Evolutionary conservation across 2,113 vertebrate genomes (phyloP).

Genomic region (Gymnarchus niloticus): DNA sequence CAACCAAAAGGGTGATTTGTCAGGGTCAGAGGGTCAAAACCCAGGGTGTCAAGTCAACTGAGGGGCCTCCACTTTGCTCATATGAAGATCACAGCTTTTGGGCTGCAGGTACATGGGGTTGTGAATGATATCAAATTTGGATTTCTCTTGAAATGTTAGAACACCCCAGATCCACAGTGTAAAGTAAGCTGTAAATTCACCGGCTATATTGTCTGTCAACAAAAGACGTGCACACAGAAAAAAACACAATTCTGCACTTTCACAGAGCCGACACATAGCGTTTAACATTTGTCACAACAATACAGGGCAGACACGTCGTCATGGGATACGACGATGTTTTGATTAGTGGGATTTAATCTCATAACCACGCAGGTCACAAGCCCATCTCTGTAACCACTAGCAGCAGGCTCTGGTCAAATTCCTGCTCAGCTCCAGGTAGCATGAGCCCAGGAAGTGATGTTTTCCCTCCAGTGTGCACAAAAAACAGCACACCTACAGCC

Average conservation of each 20-base stretch:
- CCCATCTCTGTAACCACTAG: neutral
- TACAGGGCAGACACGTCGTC: too few relatives aligned
- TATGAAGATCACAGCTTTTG: neutral
- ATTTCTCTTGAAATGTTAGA: neutral
- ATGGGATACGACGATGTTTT: neutral
- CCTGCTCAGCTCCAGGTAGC: neutral
- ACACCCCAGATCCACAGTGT: neutral
- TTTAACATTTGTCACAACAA: too few relatives aligned
- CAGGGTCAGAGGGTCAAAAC: neutral
- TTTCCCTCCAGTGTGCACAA: neutral
- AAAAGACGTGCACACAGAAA: neutral
- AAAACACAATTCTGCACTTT: neutral
- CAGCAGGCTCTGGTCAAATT: neutral
- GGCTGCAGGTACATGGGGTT: neutral
- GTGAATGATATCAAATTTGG: neutral
- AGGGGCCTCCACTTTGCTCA: neutral
- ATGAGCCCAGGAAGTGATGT: neutral
- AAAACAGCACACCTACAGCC: neutral
- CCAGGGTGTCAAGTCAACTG: neutral
- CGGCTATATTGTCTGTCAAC: too few relatives aligned
- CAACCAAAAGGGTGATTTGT: neutral
- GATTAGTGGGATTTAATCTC: neutral
- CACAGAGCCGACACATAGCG: neutral
- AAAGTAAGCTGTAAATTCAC: neutral
- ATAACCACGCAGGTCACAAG: neutral